Evolutionary conservation across 2,888 invertebrate genomes (phyloP).

Genomic region (Portevinia maculata): DNA sequence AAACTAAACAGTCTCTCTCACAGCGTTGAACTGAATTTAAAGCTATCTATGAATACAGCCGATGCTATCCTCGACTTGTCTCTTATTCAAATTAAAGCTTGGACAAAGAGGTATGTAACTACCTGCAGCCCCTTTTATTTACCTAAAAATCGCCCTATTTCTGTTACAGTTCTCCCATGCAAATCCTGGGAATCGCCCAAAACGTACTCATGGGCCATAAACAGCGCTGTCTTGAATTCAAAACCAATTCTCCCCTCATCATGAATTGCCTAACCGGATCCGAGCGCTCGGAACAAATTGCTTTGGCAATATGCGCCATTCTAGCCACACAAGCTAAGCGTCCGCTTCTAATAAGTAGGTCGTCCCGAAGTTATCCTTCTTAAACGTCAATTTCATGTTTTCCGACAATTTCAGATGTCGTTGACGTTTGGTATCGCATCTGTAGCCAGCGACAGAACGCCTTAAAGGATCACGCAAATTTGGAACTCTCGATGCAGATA

Average conservation of each 20-base stretch:
- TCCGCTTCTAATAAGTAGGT: constrained; percentile 81
- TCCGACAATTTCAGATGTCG: constrained; percentile 79
- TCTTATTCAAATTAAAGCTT: constrained; percentile 81
- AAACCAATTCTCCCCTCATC: constrained; percentile 79
- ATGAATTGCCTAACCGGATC: constrained; percentile 82
- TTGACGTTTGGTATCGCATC: constrained; percentile 83
- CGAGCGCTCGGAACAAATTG: constrained; percentile 81
- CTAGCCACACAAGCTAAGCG: constrained; percentile 81
- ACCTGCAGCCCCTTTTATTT: no score
- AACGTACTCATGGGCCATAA: constrained; percentile 81
- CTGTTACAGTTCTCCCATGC: constrained; percentile 78
- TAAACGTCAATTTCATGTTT: background rate
- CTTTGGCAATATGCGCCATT: constrained; percentile 80
- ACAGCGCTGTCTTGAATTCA: constrained; percentile 79
- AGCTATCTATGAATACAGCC: constrained; percentile 81
- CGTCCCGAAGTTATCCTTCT: background rate
- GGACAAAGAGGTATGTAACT: constrained; percentile 81
- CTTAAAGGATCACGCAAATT: constrained; percentile 79
- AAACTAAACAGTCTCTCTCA: constrained; percentile 80
- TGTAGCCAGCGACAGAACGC: constrained; percentile 82
- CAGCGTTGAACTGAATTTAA: constrained; percentile 80
- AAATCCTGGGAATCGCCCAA: constrained; percentile 81
- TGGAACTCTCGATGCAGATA: constrained; percentile 82
- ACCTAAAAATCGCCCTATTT: background rate
- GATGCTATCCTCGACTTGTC: constrained; percentile 81